Evolutionary conservation across 2,888 invertebrate genomes (phyloP).

Genomic region (Cotesia congregata): DNA sequence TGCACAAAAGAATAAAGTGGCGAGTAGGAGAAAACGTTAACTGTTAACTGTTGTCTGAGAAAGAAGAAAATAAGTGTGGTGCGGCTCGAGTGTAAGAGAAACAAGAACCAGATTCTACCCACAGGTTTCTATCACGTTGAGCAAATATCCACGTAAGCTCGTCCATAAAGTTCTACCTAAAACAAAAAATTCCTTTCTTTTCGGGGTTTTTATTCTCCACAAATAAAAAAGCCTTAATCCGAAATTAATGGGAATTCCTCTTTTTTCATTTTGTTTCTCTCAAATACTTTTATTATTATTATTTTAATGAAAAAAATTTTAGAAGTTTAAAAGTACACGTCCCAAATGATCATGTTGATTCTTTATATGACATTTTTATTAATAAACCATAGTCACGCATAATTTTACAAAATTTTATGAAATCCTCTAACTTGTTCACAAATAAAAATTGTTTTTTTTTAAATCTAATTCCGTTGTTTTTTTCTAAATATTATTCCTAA

Average conservation of each 20-base stretch:
- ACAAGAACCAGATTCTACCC: background rate
- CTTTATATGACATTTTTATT: too few species aligned
- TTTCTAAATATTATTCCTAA: too few species aligned
- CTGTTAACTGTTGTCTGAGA: background rate
- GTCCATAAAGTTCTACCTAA: constrained; percentile 31
- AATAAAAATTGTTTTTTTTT: too few species aligned
- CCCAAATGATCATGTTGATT: too few species aligned
- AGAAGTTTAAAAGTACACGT: too few species aligned
- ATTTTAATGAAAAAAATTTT: too few species aligned
- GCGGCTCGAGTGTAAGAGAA: background rate
- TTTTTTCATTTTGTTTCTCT: background rate
- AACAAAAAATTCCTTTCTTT: constrained; percentile 26
- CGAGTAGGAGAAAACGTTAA: background rate
- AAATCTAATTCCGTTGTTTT: too few species aligned
- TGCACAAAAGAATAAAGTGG: constrained; percentile 16
- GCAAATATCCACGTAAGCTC: constrained; percentile 38
- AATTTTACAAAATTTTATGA: too few species aligned
- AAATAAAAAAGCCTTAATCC: constrained; percentile 30
- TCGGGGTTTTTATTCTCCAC: constrained; percentile 15
- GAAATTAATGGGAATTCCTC: constrained; percentile 28
- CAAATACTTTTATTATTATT: background rate
- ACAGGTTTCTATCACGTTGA: constrained; percentile 28
- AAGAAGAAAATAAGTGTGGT: background rate
- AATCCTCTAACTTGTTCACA: too few species aligned
- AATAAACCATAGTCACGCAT: too few species aligned